Evolutionary conservation across 2,797 vertebrate genomes (phyloP), one percentile per base, ranked within the genome.

Genomic region (Sorex maritimensis): DNA sequence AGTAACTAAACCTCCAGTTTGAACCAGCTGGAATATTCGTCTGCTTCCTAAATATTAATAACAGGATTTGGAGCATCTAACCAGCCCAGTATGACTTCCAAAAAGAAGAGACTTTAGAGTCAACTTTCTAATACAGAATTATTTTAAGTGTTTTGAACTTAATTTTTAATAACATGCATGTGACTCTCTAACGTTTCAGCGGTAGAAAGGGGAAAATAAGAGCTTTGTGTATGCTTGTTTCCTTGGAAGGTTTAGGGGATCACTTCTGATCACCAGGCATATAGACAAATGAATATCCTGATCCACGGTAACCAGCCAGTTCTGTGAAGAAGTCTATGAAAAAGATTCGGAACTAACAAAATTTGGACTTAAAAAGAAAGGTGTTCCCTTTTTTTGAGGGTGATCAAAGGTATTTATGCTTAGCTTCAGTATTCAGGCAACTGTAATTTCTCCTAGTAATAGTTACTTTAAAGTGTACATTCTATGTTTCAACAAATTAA

Each of bases 51-150:
- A 98, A 98, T 98, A 98, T 98, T 98, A 98, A 98, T 98, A 98
- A 98, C 98, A 98, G 98, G 98, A 98, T 98, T 98, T 98, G 98
- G 98, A 98, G 98, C 98, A 98, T 98, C 98, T 98, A 98, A 97
- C 98, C 97, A 98, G 98, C 98, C 98, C 98, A 98, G 90, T 98
- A 97, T 98, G 98, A 98, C 98, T 98, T 98, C 98, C 97, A 98
- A 98, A 99, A 98, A 98, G 98, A 98, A 99, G 97, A 99, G 99
- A 99, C 99, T 99, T 97, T 99, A 99, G 99, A 99, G 98, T 99
- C 98, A 97, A 98, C 98, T 99, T 99, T 99, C 98, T 99, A 99
- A 99, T 99, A 98, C 98, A 98, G 98, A 98, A 98, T 98, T 97
- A 96, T 97, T 98, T 98, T 98, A 98, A 96, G 94, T 98, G 98